Base-by-base conservation (phyloP, 2,797 vertebrate genomes). In the Pipistrellus pipistrellus region DNA sequence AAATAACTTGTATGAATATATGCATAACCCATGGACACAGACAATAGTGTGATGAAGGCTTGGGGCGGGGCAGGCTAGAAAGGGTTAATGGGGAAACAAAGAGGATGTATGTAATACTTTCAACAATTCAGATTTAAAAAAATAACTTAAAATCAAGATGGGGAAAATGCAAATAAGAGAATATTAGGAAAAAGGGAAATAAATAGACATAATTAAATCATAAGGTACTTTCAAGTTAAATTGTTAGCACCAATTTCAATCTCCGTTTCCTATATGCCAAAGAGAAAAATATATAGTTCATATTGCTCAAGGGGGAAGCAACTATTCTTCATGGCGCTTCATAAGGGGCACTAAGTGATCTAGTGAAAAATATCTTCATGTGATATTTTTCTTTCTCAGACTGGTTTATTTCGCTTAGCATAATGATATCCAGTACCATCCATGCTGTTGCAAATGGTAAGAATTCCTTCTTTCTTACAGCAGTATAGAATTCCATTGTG, bases 61-160 rank as follows among this genome's bases (percentile, higher is more conserved):
- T 62, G 25, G 25, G 12, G 25, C 0, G 6, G 59, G 59, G 5
- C 59, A 62, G 59, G 27, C 59, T 62, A 62, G 12, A 62, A 62
- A 13, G 59, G 59, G 12, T 30, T 25, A 62, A 62, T 62, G 59
- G 59, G 57, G 59, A 62, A 62, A 62, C 59, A 62, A 30, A 62
- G 25, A 12, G 12, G 12, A 14, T 30, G 27, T 62, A 62, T 62
- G 59, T 30, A 62, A 14, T 62, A 62, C 59, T 62, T 62, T 62
- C 12, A 62, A 62, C 27, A 62, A 62, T 30, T 14, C 30, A 62
- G 59, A 30, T 30, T 59, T 59, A 13, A 62, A 68, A 48, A 68
- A 90, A 32, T 55, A 75, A 30, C 83, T 80, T 71, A 75, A 91
- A 27, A 53, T 76, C 53, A 80, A 85, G 46, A 75, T 7, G 85